Evolutionary conservation across 2,888 invertebrate species (phyloP).

Genomic region (Aleiodes leptofemur): DNA sequence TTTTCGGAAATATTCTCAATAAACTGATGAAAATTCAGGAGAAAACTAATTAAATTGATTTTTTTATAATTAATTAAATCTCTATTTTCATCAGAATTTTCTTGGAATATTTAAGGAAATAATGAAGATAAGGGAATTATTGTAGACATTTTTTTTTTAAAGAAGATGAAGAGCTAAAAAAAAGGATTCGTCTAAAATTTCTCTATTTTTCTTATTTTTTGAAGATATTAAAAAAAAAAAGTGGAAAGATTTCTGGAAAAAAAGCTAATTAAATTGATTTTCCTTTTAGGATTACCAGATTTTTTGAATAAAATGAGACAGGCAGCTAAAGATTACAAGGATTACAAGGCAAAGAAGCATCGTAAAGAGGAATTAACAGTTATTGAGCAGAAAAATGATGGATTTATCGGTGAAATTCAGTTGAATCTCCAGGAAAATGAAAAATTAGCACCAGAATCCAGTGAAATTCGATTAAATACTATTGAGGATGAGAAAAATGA

Average conservation of each 20-base stretch:
- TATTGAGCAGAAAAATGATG: slow-evolving; percentile 12
- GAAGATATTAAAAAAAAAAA: neutral
- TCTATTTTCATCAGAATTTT: no score
- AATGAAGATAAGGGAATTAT: no score
- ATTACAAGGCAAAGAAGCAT: slow-evolving; percentile 70
- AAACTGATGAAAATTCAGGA: neutral
- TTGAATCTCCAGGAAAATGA: slow-evolving; percentile 29
- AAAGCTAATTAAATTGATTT: slow-evolving; percentile 18
- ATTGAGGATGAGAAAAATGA: slow-evolving; percentile 24
- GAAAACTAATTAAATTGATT: slow-evolving; percentile 17
- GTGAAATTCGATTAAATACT: neutral
- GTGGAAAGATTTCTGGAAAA: neutral
- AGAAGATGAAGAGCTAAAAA: no score
- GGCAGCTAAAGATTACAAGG: slow-evolving; percentile 82
- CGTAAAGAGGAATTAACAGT: neutral
- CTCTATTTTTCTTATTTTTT: neutral
- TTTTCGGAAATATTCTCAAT: neutral
- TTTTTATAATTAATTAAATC: neutral
- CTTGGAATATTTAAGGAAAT: no score
- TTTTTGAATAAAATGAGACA: slow-evolving; percentile 83
- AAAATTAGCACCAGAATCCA: neutral
- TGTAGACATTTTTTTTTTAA: no score
- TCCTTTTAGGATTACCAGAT: slow-evolving; percentile 82
- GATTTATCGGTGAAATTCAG: slow-evolving; percentile 9
- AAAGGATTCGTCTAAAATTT: no score